Conservation (phyloP, 2,113 vertebrate genomes). For the Brevimyrus niger region DNA sequence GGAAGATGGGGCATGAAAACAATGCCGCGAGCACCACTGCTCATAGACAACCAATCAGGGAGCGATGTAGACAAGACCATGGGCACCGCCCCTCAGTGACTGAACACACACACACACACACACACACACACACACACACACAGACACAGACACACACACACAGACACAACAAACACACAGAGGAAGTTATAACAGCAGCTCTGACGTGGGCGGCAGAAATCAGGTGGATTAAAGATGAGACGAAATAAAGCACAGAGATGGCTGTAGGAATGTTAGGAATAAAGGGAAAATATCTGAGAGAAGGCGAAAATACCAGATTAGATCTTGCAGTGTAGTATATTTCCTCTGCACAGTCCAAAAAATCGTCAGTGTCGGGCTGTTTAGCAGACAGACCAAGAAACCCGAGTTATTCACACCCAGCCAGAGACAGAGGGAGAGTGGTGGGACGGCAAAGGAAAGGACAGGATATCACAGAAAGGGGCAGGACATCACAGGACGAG, state of each 20-base stretch:
- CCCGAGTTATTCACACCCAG: slow-evolving; percentile 76
- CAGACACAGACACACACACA: slow-evolving; percentile 33
- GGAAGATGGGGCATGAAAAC: background rate
- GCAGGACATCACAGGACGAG: background rate
- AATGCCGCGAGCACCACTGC: background rate
- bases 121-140: slow-evolving; percentile 29
- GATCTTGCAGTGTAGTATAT: slow-evolving; percentile 98
- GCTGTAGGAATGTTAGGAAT: slow-evolving; percentile 47
- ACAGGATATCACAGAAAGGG: background rate
- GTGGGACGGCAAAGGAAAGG: background rate
- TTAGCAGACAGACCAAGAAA: slow-evolving; percentile 86
- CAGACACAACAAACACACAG: slow-evolving; percentile 33
- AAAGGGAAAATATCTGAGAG: slow-evolving; percentile 62
- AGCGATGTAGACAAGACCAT: background rate
- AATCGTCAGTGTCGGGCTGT: slow-evolving; percentile 90
- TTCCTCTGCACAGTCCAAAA: slow-evolving; percentile 97
- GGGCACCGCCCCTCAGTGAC: background rate
- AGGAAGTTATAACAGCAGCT: slow-evolving; percentile 3
- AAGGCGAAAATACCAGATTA: slow-evolving; percentile 87
- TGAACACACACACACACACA: background rate
- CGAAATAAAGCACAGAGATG: slow-evolving; percentile 36
- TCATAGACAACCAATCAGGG: background rate
- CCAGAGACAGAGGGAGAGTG: slow-evolving; percentile 15
- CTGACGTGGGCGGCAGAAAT: slow-evolving; percentile 1
- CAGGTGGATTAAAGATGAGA: background rate